Percentiles rank a stretch among this genome's conserved stretches.
Conservation (phyloP, 2,797 vertebrate species). For the Scomberomorus guttatus region DNA sequence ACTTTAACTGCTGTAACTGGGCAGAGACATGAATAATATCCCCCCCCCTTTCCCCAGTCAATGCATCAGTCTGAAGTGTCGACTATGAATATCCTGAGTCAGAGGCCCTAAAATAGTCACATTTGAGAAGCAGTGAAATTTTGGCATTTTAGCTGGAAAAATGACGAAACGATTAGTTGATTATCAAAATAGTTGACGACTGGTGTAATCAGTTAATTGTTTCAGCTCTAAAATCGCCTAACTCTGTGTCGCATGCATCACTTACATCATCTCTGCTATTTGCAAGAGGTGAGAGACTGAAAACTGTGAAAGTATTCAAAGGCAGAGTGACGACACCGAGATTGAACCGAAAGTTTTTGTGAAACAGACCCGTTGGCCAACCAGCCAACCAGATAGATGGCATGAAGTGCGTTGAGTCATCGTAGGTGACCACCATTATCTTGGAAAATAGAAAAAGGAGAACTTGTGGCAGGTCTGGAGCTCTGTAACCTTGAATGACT, state of each 20-base stretch:
- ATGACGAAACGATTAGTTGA: too few relatives aligned
- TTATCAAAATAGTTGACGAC: too few relatives aligned
- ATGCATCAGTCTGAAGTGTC: too few relatives aligned
- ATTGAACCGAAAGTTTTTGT: neutral
- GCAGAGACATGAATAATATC: too few relatives aligned
- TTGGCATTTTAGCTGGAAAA: too few relatives aligned
- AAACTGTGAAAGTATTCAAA: neutral
- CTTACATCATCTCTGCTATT: neutral
- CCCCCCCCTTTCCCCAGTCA: too few relatives aligned
- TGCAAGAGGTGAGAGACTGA: neutral
- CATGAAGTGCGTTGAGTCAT: constrained; percentile 33
- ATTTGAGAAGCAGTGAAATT: too few relatives aligned
- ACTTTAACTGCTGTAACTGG: too few relatives aligned
- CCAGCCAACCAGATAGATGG: neutral
- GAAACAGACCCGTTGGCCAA: neutral
- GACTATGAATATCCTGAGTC: too few relatives aligned
- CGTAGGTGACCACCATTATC: constrained; percentile 27
- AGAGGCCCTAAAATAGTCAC: too few relatives aligned
- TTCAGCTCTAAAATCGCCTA: too few relatives aligned
- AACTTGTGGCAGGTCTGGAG: constrained; percentile 54
- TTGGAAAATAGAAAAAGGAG: constrained; percentile 54
- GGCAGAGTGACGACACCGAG: neutral
- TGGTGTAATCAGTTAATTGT: too few relatives aligned
- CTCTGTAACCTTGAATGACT: constrained; percentile 29
- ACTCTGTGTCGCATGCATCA: neutral